These are phyloP conservation scores for Laspeyria flexula DNA, from an alignment of 2,888 invertebrate species.

Conservation along the genomic window DNA sequence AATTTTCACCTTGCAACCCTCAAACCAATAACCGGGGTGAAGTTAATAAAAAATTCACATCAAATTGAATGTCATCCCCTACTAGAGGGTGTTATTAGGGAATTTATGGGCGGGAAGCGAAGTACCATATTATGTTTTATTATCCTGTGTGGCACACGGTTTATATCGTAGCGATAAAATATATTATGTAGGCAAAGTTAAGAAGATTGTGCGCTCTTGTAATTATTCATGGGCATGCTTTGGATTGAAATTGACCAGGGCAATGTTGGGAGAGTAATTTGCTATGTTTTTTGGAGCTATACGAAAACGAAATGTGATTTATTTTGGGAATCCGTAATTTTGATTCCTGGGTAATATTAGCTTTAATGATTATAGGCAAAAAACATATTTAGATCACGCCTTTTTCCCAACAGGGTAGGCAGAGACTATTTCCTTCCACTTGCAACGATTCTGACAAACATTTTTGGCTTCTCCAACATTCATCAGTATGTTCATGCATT, in stretches of 20 bases:
- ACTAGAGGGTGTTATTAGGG: constrained; percentile 48
- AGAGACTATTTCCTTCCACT: no score
- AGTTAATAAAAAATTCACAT: constrained; percentile 49
- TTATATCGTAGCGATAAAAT: constrained; percentile 47
- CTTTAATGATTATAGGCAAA: no score
- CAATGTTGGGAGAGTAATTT: no score
- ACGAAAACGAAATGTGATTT: no score
- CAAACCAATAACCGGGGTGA: constrained; percentile 42
- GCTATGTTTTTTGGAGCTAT: no score
- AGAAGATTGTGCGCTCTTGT: constrained; percentile 38
- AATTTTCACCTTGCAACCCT: constrained; percentile 31
- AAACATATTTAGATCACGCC: no score
- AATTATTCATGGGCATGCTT: constrained; percentile 14
- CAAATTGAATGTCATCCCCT: constrained; percentile 49
- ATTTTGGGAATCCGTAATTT: no score
- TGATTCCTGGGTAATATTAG: no score
- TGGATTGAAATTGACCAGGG: background rate
- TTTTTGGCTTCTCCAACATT: no score
- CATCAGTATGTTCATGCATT: no score
- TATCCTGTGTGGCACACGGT: constrained; percentile 34
- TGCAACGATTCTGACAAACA: no score
- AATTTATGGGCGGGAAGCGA: constrained; percentile 47
- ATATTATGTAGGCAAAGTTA: constrained; percentile 39
- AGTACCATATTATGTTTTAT: constrained; percentile 53
- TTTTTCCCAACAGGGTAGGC: no score